Evolutionary conservation across 2,113 vertebrate genomes (phyloP).

Genomic region (Rhizomys pruinosus): DNA sequence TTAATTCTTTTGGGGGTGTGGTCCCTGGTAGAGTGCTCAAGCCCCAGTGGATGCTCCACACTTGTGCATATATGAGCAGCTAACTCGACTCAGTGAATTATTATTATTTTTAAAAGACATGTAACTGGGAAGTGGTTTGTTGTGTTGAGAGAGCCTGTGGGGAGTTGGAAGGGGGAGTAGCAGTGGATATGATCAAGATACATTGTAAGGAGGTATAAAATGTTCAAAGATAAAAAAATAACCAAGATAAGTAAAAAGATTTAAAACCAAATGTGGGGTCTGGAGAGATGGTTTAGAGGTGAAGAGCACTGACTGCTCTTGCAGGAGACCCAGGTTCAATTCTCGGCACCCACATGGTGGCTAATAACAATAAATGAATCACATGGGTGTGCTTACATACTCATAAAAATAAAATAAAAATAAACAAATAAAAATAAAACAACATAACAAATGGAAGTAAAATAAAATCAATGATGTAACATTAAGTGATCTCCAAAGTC

Average conservation of each 20-base stretch:
- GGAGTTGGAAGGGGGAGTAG: not conserved
- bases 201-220: not conserved
- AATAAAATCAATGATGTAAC: not conserved
- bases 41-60: not conserved
- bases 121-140: not conserved
- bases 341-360: too few species aligned
- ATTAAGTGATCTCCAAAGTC: not conserved
- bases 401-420: not conserved
- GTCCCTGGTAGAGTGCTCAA: too few species aligned
- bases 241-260: not conserved
- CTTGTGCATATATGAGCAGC: accelerated
- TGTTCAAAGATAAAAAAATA: not conserved
- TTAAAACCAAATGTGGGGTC: not conserved
- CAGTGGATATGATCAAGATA: not conserved
- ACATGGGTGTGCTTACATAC: too few species aligned
- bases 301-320: too few species aligned
- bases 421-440: not conserved
- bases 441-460: too few species aligned
- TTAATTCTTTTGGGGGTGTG: too few species aligned
- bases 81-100: not conserved
- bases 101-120: too few species aligned
- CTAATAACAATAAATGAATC: too few species aligned
- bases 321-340: too few species aligned
- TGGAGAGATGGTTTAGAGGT: too few species aligned
- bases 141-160: not conserved